Conservation (phyloP, 2,888 invertebrate species). For the Danaus chrysippus region DNA sequence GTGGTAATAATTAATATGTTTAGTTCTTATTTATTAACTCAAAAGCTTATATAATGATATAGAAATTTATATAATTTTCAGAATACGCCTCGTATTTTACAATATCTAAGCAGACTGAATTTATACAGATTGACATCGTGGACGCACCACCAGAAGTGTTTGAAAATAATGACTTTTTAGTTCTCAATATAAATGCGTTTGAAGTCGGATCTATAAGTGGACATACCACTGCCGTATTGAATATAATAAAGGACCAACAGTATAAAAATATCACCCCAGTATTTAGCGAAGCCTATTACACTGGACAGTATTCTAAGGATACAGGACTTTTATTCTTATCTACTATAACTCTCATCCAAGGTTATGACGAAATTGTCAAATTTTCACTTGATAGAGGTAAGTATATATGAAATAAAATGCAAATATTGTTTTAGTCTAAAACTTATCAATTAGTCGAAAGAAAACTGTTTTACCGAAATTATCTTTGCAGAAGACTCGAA, state of each 20-base stretch:
- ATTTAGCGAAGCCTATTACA: slow-evolving; percentile 34
- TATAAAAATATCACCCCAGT: not conserved
- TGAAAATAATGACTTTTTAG: slow-evolving; percentile 25
- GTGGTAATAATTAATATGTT: not conserved
- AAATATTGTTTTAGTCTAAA: not conserved
- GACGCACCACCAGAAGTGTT: slow-evolving; percentile 12
- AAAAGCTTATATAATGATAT: no score
- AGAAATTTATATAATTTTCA: not conserved
- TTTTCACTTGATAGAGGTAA: slow-evolving; percentile 43
- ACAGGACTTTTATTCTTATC: slow-evolving; percentile 36
- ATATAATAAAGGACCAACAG: slow-evolving; percentile 25
- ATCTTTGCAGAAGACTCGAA: slow-evolving; percentile 1
- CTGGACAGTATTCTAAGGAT: slow-evolving; percentile 38
- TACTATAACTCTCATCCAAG: slow-evolving; percentile 38
- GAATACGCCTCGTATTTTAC: slow-evolving; percentile 14
- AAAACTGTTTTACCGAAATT: not conserved
- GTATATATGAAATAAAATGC: slow-evolving; percentile 12
- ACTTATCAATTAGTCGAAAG: not conserved
- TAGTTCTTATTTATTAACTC: no score
- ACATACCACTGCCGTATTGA: slow-evolving; percentile 32
- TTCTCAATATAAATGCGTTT: slow-evolving; percentile 31
- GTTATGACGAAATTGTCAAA: slow-evolving; percentile 38
- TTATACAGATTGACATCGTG: slow-evolving; percentile 5
- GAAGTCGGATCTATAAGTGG: slow-evolving; percentile 30
- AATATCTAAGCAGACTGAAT: slow-evolving; percentile 4